Evolutionary conservation across 2,797 vertebrate genomes (phyloP), one percentile per base, ranked within the genome.

Genomic region (Erethizon dorsatum): DNA sequence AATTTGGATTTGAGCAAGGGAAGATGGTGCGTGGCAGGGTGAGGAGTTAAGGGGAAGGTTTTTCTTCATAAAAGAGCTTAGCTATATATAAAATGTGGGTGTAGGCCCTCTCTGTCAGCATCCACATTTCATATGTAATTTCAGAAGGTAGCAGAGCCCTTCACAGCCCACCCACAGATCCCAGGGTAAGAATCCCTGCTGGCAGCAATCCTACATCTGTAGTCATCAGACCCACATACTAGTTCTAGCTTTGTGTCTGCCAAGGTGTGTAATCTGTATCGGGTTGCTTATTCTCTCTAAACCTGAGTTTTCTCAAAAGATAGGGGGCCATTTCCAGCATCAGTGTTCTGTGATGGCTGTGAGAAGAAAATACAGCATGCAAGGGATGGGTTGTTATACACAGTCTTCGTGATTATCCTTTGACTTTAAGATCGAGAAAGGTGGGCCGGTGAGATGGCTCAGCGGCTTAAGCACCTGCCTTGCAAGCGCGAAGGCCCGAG

Each of bases 361-460:
- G 33, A 82, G 20, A 88, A 83, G 83, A 59, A 71, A 87, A 20
- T 28, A 28, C 0, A 59, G 5, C 50, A 12, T 90, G 22, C 90
- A 41, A 71, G 45, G 94, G 50, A 77, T 69, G 89, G 89, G 15
- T 83, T 86, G 89, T 47, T 94, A 69, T 93, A 56, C 93, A 90
- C 93, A 95, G 63, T 93, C 96, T 77, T 24, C 52, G 80, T 91
- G 84, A n/a, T 97, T 96, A 88, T 96, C 87, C 92, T 96, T 97
- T 98, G 41, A 92, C 96, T 96, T 98, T 86, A 97, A 96, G 47
- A 41, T 96, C 98, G 84, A 93, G 97, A 90, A 95, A 95, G 61
- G 52, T 90, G n/a, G n/a, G n/a, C n/a, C n/a, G n/a, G n/a, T n/a
- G n/a, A n/a, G n/a, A n/a, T n/a, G n/a, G n/a, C n/a, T n/a, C n/a